These are phyloP conservation scores for Smutsia temminckii DNA, from an alignment of 2,797 vertebrate species.

Conservation along the genomic window DNA sequence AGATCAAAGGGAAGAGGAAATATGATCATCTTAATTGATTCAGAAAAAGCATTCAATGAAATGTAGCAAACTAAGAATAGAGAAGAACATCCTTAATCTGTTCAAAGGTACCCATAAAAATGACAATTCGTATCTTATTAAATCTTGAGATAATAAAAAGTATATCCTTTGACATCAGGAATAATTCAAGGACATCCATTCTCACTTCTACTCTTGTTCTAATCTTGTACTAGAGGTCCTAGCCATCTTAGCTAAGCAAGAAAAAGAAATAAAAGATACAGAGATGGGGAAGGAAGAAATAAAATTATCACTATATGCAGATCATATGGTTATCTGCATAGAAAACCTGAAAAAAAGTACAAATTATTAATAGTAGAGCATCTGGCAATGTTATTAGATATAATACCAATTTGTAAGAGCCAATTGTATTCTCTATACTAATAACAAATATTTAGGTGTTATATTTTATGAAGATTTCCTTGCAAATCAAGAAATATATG, in stretches of 20 bases:
- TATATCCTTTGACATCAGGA: conserved; percentile 1
- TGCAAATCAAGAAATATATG: background rate
- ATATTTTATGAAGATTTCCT: background rate
- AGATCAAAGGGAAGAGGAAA: background rate
- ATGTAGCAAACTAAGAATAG: background rate
- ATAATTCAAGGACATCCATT: background rate
- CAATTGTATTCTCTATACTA: background rate
- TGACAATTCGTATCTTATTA: background rate
- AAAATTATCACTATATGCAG: background rate
- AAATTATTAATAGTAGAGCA: background rate
- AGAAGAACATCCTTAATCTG: background rate
- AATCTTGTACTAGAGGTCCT: background rate
- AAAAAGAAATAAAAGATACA: background rate
- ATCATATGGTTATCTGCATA: background rate
- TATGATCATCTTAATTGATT: background rate
- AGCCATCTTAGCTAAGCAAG: background rate
- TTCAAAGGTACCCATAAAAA: background rate
- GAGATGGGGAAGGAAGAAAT: background rate
- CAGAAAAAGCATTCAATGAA: background rate
- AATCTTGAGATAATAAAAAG: background rate
- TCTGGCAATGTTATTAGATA: background rate
- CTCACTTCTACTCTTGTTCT: background rate
- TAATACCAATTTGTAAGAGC: background rate
- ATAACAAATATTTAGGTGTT: background rate
- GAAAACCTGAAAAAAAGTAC: background rate